These are phyloP conservation scores for Archivesica marissinica DNA, from an alignment of 1,140 invertebrate species.

Conservation along the genomic window DNA sequence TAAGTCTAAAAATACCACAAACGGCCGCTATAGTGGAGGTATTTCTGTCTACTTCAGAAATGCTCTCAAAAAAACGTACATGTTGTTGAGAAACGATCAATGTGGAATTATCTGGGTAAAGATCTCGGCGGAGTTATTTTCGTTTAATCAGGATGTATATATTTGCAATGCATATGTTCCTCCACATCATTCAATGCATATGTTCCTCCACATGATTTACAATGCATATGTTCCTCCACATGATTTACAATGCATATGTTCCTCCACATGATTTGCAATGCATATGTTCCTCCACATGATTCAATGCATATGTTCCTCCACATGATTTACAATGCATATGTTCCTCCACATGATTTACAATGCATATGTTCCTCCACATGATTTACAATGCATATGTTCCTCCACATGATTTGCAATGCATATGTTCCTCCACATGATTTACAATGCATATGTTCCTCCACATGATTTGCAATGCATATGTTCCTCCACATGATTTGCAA, in stretches of 20 bases:
- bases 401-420: no score
- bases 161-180: slow-evolving; percentile 1
- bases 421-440: no score
- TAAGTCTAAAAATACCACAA: background rate
- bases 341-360: no score
- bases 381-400: no score
- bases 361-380: no score
- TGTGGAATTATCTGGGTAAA: background rate
- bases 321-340: no score
- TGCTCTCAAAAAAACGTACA: background rate
- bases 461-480: no score
- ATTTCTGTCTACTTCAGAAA: slow-evolving; percentile 13
- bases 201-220: background rate
- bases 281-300: background rate
- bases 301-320: no score
- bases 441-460: no score
- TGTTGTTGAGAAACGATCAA: background rate
- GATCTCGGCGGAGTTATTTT: background rate
- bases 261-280: background rate
- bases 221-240: background rate
- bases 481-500: no score
- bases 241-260: background rate
- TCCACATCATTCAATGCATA: background rate
- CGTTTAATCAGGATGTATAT: background rate
- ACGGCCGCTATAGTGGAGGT: slow-evolving; percentile 1